Conservation (phyloP, 2,888 invertebrate genomes). For the Spialia ferax region DNA sequence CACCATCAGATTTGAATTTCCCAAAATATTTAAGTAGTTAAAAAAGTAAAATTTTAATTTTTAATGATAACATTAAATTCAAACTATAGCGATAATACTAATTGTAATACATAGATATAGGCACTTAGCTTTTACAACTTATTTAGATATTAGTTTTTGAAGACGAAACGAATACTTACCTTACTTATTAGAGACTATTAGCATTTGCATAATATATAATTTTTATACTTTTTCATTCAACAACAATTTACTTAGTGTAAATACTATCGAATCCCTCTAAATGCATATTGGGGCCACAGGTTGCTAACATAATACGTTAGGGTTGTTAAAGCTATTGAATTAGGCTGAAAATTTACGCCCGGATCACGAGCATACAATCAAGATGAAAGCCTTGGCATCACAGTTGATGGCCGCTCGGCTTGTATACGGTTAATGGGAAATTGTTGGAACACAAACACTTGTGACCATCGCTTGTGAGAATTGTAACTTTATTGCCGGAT, state of each 20-base stretch:
- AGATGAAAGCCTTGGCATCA: conserved; percentile 61
- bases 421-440: not conserved
- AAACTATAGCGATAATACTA: too few species aligned
- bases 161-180: too few species aligned
- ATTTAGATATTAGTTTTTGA: too few species aligned
- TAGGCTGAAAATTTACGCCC: conserved; percentile 64
- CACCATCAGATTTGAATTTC: too few species aligned
- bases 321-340: conserved; percentile 55
- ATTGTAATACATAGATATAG: too few species aligned
- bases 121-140: too few species aligned
- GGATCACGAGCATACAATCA: conserved; percentile 63
- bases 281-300: conserved; percentile 22
- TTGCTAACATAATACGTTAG: conserved; percentile 31
- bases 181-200: too few species aligned
- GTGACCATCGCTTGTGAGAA: not conserved
- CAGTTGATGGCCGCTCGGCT: conserved; percentile 21
- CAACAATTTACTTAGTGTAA: not conserved
- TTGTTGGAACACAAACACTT: not conserved
- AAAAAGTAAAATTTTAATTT: too few species aligned
- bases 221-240: not conserved
- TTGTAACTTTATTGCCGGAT: not conserved
- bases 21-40: too few species aligned
- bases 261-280: conserved; percentile 17
- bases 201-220: too few species aligned
- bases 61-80: too few species aligned